Conservation (phyloP, 2,888 invertebrate genomes). For the Gastracanthus pulcherrimus region DNA sequence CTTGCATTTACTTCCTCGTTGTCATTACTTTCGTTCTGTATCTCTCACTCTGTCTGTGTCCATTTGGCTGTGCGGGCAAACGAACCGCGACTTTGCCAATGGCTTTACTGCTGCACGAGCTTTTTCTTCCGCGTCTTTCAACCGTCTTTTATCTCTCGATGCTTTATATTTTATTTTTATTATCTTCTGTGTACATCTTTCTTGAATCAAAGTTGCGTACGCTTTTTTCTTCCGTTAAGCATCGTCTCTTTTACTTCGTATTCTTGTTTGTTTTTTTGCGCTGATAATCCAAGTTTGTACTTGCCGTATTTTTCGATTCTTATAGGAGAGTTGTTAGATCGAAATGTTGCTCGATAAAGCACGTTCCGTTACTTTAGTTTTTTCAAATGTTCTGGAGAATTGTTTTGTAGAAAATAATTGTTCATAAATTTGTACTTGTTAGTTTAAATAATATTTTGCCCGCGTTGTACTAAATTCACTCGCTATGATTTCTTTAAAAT, state of each 20-base stretch:
- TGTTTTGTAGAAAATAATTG: too few relatives aligned
- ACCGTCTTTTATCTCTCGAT: slow-evolving; percentile 16
- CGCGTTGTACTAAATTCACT: too few relatives aligned
- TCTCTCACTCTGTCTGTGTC: background rate
- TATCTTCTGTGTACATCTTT: background rate
- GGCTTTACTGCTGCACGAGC: too few relatives aligned
- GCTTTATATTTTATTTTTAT: slow-evolving; percentile 12
- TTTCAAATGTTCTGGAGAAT: too few relatives aligned
- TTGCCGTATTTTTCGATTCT: too few relatives aligned
- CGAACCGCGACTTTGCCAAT: slow-evolving; percentile 31
- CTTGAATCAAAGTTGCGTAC: background rate
- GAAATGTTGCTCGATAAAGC: slow-evolving; percentile 1
- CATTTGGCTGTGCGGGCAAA: background rate
- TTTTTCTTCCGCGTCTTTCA: background rate
- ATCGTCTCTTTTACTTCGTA: too few relatives aligned
- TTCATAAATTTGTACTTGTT: too few relatives aligned
- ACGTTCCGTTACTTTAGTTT: too few relatives aligned
- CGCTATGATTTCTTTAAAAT: too few relatives aligned
- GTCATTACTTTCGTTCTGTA: background rate
- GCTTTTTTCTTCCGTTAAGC: too few relatives aligned
- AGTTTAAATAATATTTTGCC: too few relatives aligned
- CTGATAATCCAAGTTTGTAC: slow-evolving; percentile 5
- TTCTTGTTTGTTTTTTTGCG: background rate
- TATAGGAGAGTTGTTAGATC: too few relatives aligned
- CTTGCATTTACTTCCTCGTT: slow-evolving; percentile 7